These are phyloP conservation scores for Pomatorhinus ruficollis DNA, from an alignment of 2,113 vertebrate genomes.

Conservation along the genomic window DNA sequence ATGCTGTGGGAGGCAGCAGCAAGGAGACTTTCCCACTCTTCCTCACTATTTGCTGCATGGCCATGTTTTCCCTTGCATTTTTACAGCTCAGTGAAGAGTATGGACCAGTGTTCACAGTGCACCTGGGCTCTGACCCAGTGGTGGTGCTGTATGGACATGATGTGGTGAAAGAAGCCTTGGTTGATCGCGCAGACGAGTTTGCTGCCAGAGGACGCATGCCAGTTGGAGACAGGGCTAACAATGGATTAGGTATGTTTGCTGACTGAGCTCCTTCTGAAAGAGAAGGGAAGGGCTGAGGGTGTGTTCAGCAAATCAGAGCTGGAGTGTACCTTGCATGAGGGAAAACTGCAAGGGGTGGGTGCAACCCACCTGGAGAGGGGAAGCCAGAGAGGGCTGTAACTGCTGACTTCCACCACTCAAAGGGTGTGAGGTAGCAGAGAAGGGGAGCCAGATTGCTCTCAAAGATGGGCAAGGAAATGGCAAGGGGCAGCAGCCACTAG, in stretches of 20 bases:
- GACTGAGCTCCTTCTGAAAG: neutral
- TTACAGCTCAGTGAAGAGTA: slow-evolving; percentile 63
- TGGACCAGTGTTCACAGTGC: slow-evolving; percentile 70
- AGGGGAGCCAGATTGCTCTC: neutral
- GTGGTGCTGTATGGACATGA: slow-evolving; percentile 66
- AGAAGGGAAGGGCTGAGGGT: neutral
- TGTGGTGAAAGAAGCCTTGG: slow-evolving; percentile 72
- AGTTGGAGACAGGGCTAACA: neutral
- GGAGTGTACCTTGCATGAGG: rapidly evolving
- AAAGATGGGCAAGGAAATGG: neutral
- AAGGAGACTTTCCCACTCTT: neutral
- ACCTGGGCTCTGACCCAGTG: slow-evolving; percentile 53
- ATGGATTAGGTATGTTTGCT: slow-evolving; percentile 58
- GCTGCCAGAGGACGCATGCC: slow-evolving; percentile 64
- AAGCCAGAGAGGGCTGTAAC: neutral
- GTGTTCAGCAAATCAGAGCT: rapidly evolving
- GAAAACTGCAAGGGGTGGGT: neutral
- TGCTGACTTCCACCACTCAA: neutral
- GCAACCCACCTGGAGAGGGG: neutral
- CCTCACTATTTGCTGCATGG: neutral
- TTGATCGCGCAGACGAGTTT: slow-evolving; percentile 57
- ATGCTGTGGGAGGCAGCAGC: neutral
- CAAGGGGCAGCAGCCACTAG: neutral
- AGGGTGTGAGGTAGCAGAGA: neutral
- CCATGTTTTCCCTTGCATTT: neutral